These are phyloP conservation scores for Drosophila ezoana DNA, from an alignment of 2,888 invertebrate species.

Conservation along the genomic window DNA sequence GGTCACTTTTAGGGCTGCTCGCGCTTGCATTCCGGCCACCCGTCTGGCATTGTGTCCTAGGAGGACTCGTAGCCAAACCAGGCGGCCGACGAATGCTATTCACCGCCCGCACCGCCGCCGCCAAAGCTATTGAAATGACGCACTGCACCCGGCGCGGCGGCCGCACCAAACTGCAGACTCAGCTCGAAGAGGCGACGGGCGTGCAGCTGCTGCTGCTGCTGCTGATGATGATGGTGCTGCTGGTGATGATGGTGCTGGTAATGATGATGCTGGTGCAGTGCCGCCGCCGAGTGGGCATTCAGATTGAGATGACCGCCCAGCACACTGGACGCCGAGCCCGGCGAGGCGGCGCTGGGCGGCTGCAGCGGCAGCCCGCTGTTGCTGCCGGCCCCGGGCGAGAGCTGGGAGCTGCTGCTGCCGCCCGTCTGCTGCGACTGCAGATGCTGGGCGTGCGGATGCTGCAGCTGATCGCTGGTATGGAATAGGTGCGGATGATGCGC, in stretches of 20 bases:
- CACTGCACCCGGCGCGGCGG: constrained; percentile 84
- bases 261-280: constrained; percentile 83
- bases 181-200: constrained; percentile 85
- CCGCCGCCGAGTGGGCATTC: constrained; percentile 83
- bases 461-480: constrained; percentile 84
- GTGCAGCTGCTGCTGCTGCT: constrained; percentile 85
- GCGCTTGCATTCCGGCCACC: constrained; percentile 68
- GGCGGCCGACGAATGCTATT: constrained; percentile 84
- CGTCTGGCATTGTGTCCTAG: constrained; percentile 67
- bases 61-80: constrained; percentile 84
- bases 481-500: constrained; percentile 84
- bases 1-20: constrained; percentile 46
- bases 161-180: constrained; percentile 85
- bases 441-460: constrained; percentile 78
- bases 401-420: constrained; percentile 65
- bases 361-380: constrained; percentile 79
- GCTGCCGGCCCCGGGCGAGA: constrained; percentile 81
- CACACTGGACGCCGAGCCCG: constrained; percentile 81
- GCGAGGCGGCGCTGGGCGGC: constrained; percentile 81
- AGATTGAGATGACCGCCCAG: constrained; percentile 83
- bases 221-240: constrained; percentile 85
- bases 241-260: constrained; percentile 84
- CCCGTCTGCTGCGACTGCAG: constrained; percentile 42
- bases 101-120: constrained; percentile 83
- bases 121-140: constrained; percentile 85